Percentiles rank a stretch among this genome's conserved stretches.
Conservation (phyloP, 2,888 invertebrate genomes). For the Idaea biselata region DNA sequence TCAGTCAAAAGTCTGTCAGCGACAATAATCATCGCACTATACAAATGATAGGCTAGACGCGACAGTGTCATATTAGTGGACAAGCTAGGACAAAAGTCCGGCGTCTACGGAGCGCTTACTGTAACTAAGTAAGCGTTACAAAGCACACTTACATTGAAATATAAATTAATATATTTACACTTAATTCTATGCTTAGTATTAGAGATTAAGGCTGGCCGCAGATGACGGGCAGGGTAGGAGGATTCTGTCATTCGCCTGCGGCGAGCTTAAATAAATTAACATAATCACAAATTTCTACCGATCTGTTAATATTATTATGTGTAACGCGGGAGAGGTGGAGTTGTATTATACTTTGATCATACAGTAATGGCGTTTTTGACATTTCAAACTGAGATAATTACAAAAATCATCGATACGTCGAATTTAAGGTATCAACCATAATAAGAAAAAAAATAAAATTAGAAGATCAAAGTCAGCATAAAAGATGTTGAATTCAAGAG, state of each 20-base stretch:
- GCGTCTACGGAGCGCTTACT: background rate
- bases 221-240: background rate
- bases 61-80: background rate
- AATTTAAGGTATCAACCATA: background rate
- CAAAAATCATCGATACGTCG: background rate
- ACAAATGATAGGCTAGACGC: background rate
- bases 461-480: no score
- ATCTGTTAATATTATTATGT: conserved; percentile 21
- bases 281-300: conserved; percentile 28
- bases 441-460: no score
- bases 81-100: background rate
- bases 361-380: background rate
- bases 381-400: background rate
- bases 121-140: background rate
- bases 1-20: background rate
- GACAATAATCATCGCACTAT: background rate
- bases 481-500: no score
- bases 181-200: background rate
- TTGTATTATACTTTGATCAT: background rate
- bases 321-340: conserved; percentile 19
- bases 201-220: background rate
- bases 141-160: background rate
- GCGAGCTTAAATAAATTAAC: conserved; percentile 19
- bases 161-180: conserved; percentile 1
- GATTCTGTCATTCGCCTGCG: background rate